Evolutionary conservation across 2,113 vertebrate genomes (phyloP), one percentile per base, ranked within the genome.

Genomic region (Ranitomeya variabilis): DNA sequence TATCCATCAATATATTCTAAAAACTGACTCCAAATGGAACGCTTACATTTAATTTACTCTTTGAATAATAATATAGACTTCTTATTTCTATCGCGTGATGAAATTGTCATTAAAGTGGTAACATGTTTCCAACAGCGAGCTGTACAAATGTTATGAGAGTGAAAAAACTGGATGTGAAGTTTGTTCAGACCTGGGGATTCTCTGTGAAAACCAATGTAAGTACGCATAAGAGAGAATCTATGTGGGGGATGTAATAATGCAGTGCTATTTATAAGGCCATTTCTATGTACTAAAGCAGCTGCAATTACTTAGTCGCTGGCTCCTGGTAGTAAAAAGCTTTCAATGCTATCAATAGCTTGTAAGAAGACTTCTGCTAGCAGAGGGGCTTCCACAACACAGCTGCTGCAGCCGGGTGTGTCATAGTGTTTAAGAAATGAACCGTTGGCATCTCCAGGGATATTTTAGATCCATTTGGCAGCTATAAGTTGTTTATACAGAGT

Each of bases 281-380:
- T 71, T 84, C 82, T 69, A 84, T 84, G 82, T 84, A 84, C 62
- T 69, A 84, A 71, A 84, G 82, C 82, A 84, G 82, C 82, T 84
- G 82, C 82, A 84, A 84, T 84, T 84, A 84, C 82, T 84, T 84
- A 84, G 82, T 69, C 16, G 45, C 82, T 84, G 82, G 51, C 66
- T 84, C 64, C 82, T 71, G 82, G 82, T 84, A 84, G 82, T 84
- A 84, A 84, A 84, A 84, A 54, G 82, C 66, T 84, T 84, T 84
- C 64, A 71, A 21, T 71, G 82, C 82, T 84, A 84, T 84, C 82
- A 84, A 84, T 84, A 84, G 82, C 64, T 84, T 84, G 82, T 54
- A 84, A 71, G 66, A 67, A 52, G 62, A 55, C 82, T 84, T 84
- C 31, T 84, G 82, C 64, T 55, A 84, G 14, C 82, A 84, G 82